Percentiles rank a stretch among this genome's conserved stretches.
These are phyloP conservation scores for Drosophila suboccidentalis DNA, from an alignment of 2,888 invertebrate species.

Conservation along the genomic window DNA sequence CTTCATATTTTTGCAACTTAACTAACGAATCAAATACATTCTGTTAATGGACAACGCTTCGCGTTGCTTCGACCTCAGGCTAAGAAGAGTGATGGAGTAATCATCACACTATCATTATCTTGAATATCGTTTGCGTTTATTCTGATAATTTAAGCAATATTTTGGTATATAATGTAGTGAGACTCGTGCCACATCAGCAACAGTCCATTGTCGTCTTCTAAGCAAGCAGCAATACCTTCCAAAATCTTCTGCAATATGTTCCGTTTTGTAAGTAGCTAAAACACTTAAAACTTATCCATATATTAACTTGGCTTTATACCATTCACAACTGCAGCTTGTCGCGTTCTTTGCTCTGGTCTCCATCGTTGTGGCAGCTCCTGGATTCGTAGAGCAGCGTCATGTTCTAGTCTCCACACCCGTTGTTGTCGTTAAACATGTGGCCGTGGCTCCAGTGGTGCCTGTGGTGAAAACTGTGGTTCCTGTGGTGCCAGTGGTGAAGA, in stretches of 20 bases:
- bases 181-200: constrained; percentile 9
- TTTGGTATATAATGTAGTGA: constrained; percentile 41
- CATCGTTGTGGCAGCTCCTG: constrained; percentile 46
- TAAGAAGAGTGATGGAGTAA: not conserved
- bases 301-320: not conserved
- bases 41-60: not conserved
- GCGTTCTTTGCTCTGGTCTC: constrained; percentile 38
- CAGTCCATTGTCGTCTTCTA: constrained; percentile 28
- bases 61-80: constrained; percentile 2
- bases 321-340: constrained; percentile 33
- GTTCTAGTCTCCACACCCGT: constrained; percentile 23
- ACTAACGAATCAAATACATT: constrained; percentile 6
- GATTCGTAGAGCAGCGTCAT: constrained; percentile 38
- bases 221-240: not conserved
- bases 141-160: constrained; percentile 1
- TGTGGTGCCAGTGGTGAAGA: constrained; percentile 4
- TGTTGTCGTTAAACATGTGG: constrained; percentile 32
- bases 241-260: constrained; percentile 27
- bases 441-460: constrained; percentile 28
- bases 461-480: constrained; percentile 30
- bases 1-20: not conserved
- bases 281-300: too few species aligned
- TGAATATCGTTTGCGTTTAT: constrained; percentile 24
- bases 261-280: constrained; percentile 44
- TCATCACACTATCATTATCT: not conserved